Evolutionary conservation across 2,797 vertebrate species (phyloP).

Genomic region (Alcedo quadribrachys): DNA sequence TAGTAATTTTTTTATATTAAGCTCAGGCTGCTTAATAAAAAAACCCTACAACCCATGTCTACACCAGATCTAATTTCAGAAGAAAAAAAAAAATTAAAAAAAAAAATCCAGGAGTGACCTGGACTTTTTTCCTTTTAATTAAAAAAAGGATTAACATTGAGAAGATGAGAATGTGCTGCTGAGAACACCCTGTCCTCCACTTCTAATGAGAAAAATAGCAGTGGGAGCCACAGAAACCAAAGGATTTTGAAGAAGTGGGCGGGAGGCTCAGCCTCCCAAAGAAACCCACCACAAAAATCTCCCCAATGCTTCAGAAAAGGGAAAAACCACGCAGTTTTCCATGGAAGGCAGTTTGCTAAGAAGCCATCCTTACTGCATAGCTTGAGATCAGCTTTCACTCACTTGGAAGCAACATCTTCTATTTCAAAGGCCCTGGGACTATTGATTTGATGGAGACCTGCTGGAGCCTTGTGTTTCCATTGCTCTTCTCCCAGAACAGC

Average conservation of each 20-base stretch:
- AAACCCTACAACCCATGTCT: rapidly evolving
- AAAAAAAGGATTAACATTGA: not conserved
- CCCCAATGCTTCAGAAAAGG: not conserved
- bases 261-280: not conserved
- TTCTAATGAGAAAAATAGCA: not conserved
- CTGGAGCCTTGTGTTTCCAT: not conserved
- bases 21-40: not conserved
- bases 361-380: not conserved
- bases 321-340: not conserved
- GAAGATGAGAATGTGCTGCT: not conserved
- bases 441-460: not conserved
- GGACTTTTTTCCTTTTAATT: not conserved
- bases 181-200: not conserved
- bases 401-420: not conserved
- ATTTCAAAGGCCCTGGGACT: not conserved
- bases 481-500: not conserved
- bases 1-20: not conserved
- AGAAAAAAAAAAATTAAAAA: not conserved
- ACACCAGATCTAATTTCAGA: not conserved
- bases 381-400: not conserved
- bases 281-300: not conserved
- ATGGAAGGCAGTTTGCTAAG: not conserved
- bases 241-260: not conserved
- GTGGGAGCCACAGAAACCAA: not conserved
- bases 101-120: not conserved